Conservation (phyloP, 2,113 vertebrate species). For the Hylia prasina region DNA sequence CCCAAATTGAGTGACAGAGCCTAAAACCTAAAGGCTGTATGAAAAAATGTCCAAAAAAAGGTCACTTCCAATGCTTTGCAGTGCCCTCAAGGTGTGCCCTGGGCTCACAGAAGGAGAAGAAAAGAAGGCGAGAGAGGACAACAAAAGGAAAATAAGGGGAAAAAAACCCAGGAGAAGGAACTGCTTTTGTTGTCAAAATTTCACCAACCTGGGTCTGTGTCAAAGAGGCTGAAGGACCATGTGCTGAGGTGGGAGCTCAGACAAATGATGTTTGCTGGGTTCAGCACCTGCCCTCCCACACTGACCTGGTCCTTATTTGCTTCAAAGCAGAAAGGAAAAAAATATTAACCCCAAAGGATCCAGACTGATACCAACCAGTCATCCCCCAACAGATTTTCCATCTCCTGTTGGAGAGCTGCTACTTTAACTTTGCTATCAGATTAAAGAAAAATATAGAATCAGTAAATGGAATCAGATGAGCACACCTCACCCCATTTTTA, state of each 20-base stretch:
- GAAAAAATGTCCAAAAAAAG: background rate
- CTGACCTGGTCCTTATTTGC: background rate
- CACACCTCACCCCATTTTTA: background rate
- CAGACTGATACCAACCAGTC: background rate
- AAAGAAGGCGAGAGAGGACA: background rate
- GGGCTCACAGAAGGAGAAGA: background rate
- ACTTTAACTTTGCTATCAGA: background rate
- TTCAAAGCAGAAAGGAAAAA: background rate
- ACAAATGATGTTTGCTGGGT: background rate
- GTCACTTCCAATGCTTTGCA: background rate
- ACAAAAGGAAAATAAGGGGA: background rate
- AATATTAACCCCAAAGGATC: background rate
- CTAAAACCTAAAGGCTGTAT: background rate
- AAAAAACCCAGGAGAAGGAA: background rate
- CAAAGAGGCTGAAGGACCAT: background rate
- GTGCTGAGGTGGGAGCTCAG: background rate
- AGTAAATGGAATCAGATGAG: background rate
- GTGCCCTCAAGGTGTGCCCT: background rate
- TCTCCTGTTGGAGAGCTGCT: background rate
- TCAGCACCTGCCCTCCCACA: background rate
- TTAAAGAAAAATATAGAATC: constrained; percentile 22
- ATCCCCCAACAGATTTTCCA: background rate
- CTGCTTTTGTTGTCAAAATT: background rate
- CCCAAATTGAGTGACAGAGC: background rate
- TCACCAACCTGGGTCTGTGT: background rate